phyloP scores from a whole-genome alignment of 2,888 invertebrate genomes.

The Trachelus tabidus region DNA sequence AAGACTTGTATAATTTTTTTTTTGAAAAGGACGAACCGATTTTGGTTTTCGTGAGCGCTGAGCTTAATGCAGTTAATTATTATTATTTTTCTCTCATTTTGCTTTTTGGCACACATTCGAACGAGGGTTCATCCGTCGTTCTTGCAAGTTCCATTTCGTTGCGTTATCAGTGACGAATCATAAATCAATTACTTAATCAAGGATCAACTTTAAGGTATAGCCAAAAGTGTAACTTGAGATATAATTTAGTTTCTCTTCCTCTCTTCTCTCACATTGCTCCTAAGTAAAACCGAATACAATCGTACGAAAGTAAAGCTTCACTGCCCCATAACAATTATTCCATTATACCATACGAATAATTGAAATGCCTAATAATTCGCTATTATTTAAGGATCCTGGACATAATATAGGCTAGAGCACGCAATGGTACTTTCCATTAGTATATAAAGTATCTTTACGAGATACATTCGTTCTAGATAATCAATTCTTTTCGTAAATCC shows the following conservation, averaged over 20 bases:
- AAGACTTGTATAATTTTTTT: not conserved
- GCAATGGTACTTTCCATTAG: not conserved
- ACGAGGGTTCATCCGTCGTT: constrained; percentile 14
- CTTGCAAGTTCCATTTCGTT: not conserved
- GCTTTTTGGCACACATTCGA: constrained; percentile 29
- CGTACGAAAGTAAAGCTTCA: not conserved
- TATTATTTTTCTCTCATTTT: not conserved
- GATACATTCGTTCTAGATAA: not conserved
- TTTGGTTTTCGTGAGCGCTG: too few species aligned
- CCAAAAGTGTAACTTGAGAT: not conserved
- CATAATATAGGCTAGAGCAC: not conserved
- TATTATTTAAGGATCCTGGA: not conserved
- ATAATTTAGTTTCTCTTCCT: not conserved
- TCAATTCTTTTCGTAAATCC: not conserved
- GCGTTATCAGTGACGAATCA: not conserved
- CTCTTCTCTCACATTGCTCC: not conserved
- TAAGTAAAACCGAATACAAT: not conserved
- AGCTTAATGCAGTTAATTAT: constrained; percentile 11
- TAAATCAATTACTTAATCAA: not conserved
- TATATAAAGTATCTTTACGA: not conserved
- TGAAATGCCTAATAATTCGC: not conserved
- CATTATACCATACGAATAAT: not conserved
- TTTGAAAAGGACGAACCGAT: not conserved
- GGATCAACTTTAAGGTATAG: not conserved
- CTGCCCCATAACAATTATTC: not conserved